Base-by-base conservation (phyloP, 1,140 invertebrate genomes). In the Bombus polaris region DNA sequence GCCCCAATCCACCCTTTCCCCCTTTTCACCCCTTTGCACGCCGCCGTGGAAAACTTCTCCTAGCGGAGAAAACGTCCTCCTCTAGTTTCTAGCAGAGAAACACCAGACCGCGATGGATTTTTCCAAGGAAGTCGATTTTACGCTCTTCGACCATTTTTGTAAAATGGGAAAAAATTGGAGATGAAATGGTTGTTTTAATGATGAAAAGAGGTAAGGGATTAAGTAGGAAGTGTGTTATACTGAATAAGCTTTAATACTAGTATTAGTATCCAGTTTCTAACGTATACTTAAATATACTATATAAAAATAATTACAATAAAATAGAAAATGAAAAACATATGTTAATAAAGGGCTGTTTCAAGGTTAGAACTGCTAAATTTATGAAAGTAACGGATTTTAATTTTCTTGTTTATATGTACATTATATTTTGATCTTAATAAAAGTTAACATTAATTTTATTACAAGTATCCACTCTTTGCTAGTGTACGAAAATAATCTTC, bases 21-120 rank as follows among this genome's bases (percentile, higher is more conserved):
- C 53, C 74, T 59, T 28, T 71, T 65, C 80, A 71, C 28, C 66
- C 37, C 81, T 89, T 71, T 89, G 39, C 70, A n/a, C 66, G 37
- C 42, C 72, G 65, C 66, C 13, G 32, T 78, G 88, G 77, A 89
- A 89, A 89, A 89, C 88, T 89, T 89, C 88, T 74, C 74, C 62
- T 37, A 35, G 28, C 70, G 32, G 39, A 32, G 59, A 65, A 81
- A 71, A 66, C 79, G 35, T 37, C 12, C 32, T 25, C 37, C 42
- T n/a, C 66, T 18, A 12, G 77, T 59, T 42, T 80, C 83, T 47
- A 62, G 15, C 15, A 39, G 32, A 53, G 32, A 83, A 83, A 76
- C 42, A 15, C 32, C n/a, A 10, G 18, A 28, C 37, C 2, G 1
- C 42, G 42, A 76, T 65, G 22, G 15, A 76, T 68, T 76, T 76